Conservation (phyloP, 1,140 invertebrate genomes). For the Rhagoletis pomonella region DNA sequence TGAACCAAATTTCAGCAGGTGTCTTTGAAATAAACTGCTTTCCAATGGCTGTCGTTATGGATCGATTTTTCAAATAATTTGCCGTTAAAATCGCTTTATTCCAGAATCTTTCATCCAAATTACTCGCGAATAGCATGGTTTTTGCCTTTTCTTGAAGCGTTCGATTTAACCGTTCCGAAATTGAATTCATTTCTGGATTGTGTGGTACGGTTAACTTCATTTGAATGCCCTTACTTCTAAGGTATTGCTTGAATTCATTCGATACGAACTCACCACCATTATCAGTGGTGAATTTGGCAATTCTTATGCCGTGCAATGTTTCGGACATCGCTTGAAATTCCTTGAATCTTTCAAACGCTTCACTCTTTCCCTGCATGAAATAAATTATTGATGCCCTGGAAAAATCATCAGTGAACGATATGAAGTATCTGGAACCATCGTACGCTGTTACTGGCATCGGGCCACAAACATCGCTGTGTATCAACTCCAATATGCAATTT, state of each 20-base stretch:
- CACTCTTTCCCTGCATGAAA: constrained; percentile 63
- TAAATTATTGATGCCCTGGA: constrained; percentile 61
- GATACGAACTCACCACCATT: constrained; percentile 66
- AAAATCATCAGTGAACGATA: constrained; percentile 69
- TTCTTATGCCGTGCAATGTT: constrained; percentile 61
- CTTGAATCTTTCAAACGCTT: constrained; percentile 63
- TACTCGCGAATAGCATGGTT: constrained; percentile 70
- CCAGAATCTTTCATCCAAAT: constrained; percentile 61
- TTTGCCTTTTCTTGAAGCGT: constrained; percentile 64
- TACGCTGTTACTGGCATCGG: constrained; percentile 57
- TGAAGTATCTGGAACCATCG: constrained; percentile 60
- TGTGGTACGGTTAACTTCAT: constrained; percentile 63
- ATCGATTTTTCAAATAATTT: constrained; percentile 58
- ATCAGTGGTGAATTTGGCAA: constrained; percentile 63
- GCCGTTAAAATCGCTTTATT: constrained; percentile 61
- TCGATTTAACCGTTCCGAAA: constrained; percentile 63
- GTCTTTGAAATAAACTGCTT: constrained; percentile 69
- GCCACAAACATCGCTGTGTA: too few species aligned
- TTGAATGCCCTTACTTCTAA: constrained; percentile 52
- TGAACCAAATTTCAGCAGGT: constrained; percentile 56
- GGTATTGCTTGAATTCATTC: constrained; percentile 61
- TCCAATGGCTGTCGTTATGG: constrained; percentile 64
- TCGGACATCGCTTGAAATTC: constrained; percentile 63
- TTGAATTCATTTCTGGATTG: constrained; percentile 68
- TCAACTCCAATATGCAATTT: constrained; percentile 66